phyloP scores from a whole-genome alignment of 1,140 invertebrate species.

The Phymastichus coffea region DNA sequence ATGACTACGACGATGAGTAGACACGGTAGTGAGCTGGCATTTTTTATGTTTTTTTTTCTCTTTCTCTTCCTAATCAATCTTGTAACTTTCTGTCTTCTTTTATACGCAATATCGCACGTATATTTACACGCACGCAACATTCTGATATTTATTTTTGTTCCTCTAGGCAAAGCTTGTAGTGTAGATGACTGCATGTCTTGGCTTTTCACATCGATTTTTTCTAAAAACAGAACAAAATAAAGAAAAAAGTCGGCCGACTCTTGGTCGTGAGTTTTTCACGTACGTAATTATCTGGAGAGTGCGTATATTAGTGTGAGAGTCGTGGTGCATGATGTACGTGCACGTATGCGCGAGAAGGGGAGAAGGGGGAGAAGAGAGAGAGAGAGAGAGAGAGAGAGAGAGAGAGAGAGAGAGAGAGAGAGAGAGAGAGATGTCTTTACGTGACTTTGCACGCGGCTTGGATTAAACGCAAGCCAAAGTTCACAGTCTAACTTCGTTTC shows the following conservation, averaged over 20 bases:
- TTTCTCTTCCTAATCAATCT: background rate
- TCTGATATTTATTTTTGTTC: background rate
- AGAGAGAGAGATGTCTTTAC: no score
- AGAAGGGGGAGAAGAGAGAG: conserved; percentile 25
- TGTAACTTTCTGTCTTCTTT: no score
- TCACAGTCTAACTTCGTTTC: no score
- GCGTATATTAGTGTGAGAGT: background rate
- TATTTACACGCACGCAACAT: background rate
- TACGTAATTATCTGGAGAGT: conserved; percentile 9
- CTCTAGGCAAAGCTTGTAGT: background rate
- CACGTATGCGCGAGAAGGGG: background rate
- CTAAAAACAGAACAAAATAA: no score
- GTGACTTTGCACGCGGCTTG: no score
- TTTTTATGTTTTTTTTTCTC: conserved; percentile 15
- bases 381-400: conserved; percentile 11
- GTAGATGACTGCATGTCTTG: conserved; percentile 5
- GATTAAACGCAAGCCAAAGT: no score
- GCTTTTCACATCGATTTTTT: no score
- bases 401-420: conserved; percentile 20
- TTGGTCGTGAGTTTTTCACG: conserved; percentile 7
- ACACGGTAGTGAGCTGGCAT: conserved; percentile 31
- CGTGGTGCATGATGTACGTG: conserved; percentile 11
- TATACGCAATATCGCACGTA: no score
- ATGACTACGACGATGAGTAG: conserved; percentile 32
- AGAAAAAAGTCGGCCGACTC: no score